phyloP scores from a whole-genome alignment of 2,888 invertebrate species.

The Drosophila maculinotata region DNA sequence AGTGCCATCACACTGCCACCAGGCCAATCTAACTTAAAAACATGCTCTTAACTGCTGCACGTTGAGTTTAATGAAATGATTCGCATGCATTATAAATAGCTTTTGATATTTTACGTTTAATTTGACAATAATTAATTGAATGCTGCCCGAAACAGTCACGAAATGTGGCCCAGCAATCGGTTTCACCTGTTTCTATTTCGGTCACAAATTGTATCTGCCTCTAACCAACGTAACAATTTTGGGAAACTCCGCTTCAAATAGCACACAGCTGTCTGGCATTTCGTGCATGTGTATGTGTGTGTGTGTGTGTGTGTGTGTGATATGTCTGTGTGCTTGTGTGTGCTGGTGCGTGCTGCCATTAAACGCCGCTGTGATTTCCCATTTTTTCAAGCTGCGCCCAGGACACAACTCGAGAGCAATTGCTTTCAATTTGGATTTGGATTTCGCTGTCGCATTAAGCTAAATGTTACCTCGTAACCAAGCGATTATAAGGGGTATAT shows the following conservation, averaged over 20 bases:
- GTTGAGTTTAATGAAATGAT: too few relatives aligned
- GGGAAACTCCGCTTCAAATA: neutral
- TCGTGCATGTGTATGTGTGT: neutral
- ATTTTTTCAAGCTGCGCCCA: slow-evolving; percentile 25
- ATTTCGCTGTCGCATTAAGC: slow-evolving; percentile 8
- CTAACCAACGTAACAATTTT: slow-evolving; percentile 6
- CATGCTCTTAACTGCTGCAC: too few relatives aligned
- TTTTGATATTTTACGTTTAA: slow-evolving; percentile 71
- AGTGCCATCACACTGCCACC: slow-evolving; percentile 18
- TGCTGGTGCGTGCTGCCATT: slow-evolving; percentile 34
- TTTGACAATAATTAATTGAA: slow-evolving; percentile 73
- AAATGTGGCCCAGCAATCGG: slow-evolving; percentile 17
- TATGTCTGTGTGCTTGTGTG: slow-evolving; percentile 3
- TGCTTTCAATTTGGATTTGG: slow-evolving; percentile 23
- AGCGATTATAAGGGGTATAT: neutral
- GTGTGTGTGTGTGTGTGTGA: neutral
- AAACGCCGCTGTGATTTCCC: slow-evolving; percentile 29
- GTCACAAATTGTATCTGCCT: slow-evolving; percentile 31
- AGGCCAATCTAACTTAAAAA: too few relatives aligned
- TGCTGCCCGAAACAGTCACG: slow-evolving; percentile 34
- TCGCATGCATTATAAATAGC: slow-evolving; percentile 52
- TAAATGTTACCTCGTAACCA: slow-evolving; percentile 6
- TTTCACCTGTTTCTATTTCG: slow-evolving; percentile 27
- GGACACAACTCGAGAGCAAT: slow-evolving; percentile 14
- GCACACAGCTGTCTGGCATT: too few relatives aligned